Percentiles rank a stretch among this genome's conserved stretches.
These are phyloP conservation scores for Myotis planiceps DNA, from an alignment of 2,797 vertebrate genomes.

Conservation along the genomic window DNA sequence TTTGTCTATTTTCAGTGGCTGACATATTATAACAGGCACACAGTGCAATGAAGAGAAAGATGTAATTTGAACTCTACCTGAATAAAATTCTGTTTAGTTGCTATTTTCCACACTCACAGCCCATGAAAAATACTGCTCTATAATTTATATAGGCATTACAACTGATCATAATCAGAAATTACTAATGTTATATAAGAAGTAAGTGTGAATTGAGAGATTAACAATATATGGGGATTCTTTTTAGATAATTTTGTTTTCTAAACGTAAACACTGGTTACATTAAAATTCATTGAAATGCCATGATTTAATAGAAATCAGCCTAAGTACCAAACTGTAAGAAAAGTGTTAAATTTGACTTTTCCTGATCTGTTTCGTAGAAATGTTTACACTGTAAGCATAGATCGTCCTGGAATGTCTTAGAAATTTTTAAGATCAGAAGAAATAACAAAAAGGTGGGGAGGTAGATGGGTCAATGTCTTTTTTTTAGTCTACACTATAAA, in stretches of 20 bases:
- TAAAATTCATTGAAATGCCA: not conserved
- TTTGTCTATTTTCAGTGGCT: not conserved
- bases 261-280: not conserved
- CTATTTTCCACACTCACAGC: not conserved
- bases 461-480: not conserved
- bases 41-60: not conserved
- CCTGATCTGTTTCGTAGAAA: not conserved
- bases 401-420: not conserved
- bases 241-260: not conserved
- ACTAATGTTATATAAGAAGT: not conserved
- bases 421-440: not conserved
- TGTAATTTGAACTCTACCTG: not conserved
- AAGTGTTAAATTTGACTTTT: conserved; percentile 8
- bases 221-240: not conserved
- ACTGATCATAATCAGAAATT: not conserved
- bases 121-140: not conserved
- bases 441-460: not conserved
- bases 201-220: not conserved
- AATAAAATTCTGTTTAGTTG: not conserved
- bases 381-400: not conserved
- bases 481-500: not conserved
- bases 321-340: not conserved
- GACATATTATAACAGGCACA: not conserved
- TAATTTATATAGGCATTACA: not conserved
- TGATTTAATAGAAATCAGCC: not conserved